Evolutionary conservation across 1,140 invertebrate genomes (phyloP), one percentile per base, ranked within the genome.

Genomic region (Phthorimaea operculella): DNA sequence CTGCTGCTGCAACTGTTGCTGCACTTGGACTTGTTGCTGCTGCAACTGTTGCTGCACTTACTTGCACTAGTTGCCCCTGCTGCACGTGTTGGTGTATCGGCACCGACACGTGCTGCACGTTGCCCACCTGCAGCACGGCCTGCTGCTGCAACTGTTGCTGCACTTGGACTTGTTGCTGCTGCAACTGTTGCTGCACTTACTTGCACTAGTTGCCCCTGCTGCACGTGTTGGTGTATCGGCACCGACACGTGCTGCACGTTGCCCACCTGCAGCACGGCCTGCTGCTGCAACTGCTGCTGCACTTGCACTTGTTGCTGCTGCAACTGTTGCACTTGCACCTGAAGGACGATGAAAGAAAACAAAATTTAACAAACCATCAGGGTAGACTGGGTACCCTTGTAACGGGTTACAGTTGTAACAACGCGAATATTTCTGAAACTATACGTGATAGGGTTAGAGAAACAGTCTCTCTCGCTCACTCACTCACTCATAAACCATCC

Each of bases 1-100:
- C 21, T 68, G 63, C 15, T 72, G 70, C n/a, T 66, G 62, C 33
- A 47, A 36, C 45, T 55, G 65, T 34, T 51, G 54, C 51, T 62
- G 59, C 42, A 50, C 6, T 52, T 59, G 21, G 44, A 45, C 21
- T 9, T 45, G 42, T 45, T 45, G 70, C n/a, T 66, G 62, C 33
- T 54, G 48, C 45, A 58, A 62, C 28, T 51, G 54, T 49, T 62
- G 59, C 42, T 28, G 21, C 2, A 28, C 44, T 9, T 15, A 47
- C 44, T 15, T 47, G 44, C 6, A 50, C 21, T 5, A 54, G 5
- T 4, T 28, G 21, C 6, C 34, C 69, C 49, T 76, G 77, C 49
- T 71, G 75, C 49, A n/a, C n/a, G 21, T 83, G 82, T 52, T 75
- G 78, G 61, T 85, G 82, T 63, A 86, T 76, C 12, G 82, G 82